phyloP scores from a whole-genome alignment of 2,113 vertebrate genomes.

The Ahaetulla prasina region DNA sequence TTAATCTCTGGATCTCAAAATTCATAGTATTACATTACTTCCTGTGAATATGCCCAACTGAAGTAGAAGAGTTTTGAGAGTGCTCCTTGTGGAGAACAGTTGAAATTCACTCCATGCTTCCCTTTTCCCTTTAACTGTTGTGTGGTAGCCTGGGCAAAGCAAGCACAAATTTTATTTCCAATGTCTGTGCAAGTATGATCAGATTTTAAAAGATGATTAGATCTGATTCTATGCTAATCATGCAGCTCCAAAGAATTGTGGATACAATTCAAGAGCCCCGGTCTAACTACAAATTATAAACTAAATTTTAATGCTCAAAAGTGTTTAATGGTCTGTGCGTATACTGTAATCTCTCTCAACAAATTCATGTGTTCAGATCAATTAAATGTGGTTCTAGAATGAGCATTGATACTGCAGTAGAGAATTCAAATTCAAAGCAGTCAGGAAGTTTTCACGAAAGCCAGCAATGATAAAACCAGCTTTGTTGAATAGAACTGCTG shows the following conservation, averaged over 20 bases:
- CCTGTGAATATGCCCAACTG: background rate
- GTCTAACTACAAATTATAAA: constrained; percentile 4
- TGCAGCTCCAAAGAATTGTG: background rate
- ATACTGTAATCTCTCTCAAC: background rate
- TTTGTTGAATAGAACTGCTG: background rate
- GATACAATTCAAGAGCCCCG: background rate
- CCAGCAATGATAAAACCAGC: background rate
- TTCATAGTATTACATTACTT: background rate
- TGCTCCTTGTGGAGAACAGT: background rate
- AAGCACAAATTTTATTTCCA: background rate
- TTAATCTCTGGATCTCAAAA: background rate
- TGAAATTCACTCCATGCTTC: background rate
- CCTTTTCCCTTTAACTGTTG: background rate
- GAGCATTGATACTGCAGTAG: background rate
- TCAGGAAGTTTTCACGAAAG: background rate
- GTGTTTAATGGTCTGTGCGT: background rate
- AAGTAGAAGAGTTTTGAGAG: background rate
- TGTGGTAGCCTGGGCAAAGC: background rate
- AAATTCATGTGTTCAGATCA: background rate
- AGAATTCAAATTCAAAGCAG: background rate
- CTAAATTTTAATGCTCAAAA: constrained; percentile 6
- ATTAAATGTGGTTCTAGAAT: background rate
- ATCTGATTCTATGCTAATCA: background rate
- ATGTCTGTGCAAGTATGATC: background rate
- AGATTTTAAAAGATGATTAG: background rate